Evolutionary conservation across 2,888 invertebrate genomes (phyloP).

Genomic region (Melanargia galathea): DNA sequence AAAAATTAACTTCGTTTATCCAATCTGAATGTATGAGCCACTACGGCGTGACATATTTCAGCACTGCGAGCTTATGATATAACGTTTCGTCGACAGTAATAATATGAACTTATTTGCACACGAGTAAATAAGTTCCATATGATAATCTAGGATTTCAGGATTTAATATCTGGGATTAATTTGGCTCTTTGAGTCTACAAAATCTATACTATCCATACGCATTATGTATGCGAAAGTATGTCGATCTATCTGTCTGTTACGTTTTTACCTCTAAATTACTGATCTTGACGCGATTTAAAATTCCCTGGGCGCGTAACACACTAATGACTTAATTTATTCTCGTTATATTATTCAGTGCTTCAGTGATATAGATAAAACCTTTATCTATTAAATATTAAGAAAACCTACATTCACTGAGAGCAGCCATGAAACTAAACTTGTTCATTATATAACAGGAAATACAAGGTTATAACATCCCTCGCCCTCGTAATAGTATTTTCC

Average conservation of each 20-base stretch:
- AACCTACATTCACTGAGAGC: background rate
- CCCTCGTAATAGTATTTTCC: constrained; percentile 8
- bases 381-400: too few relatives aligned
- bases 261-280: too few relatives aligned
- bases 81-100: constrained; percentile 9
- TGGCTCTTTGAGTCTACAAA: background rate
- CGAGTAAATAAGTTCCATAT: background rate
- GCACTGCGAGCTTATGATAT: constrained; percentile 14
- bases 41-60: constrained; percentile 20
- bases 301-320: too few relatives aligned
- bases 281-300: too few relatives aligned
- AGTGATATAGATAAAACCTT: background rate
- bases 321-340: too few relatives aligned
- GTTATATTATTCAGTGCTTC: too few relatives aligned
- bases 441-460: background rate
- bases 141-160: background rate
- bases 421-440: background rate
- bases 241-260: too few relatives aligned
- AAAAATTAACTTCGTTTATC: constrained; percentile 10
- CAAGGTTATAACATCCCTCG: too few relatives aligned
- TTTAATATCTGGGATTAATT: background rate
- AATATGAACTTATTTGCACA: constrained; percentile 7
- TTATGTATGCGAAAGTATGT: too few relatives aligned
- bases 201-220: background rate
- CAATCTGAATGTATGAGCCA: constrained; percentile 17